A percentile compares a stretch with the other conserved stretches of the same genome.
Conservation (phyloP, 2,888 invertebrate genomes). For the Nesidiocoris tenuis region DNA sequence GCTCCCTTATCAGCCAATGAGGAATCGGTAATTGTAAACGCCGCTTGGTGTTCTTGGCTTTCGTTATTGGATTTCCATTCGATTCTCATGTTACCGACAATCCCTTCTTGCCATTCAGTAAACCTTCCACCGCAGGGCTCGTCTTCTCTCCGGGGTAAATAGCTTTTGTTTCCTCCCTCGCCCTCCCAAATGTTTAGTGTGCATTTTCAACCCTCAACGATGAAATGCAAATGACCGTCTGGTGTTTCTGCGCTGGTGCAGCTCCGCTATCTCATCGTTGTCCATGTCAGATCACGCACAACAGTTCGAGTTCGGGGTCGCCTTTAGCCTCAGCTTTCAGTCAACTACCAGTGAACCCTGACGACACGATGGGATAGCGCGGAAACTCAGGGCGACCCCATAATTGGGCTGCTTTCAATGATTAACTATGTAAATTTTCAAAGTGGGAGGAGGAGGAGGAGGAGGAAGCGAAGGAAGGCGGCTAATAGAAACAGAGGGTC, state of each 20-base stretch:
- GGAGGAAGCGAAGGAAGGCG: background rate
- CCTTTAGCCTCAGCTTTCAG: background rate
- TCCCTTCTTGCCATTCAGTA: background rate
- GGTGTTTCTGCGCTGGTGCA: background rate
- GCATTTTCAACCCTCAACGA: background rate
- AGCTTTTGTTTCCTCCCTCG: background rate
- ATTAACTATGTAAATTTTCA: slow-evolving; percentile 34
- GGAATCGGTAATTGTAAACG: too few species aligned
- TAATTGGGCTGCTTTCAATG: slow-evolving; percentile 32
- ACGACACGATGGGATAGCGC: background rate
- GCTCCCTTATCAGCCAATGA: too few species aligned
- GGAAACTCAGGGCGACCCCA: background rate
- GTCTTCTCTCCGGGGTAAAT: background rate
- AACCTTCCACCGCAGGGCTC: background rate
- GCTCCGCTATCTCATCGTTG: background rate
- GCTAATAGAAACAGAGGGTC: slow-evolving; percentile 1
- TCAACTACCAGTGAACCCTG: background rate
- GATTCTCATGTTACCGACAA: too few species aligned
- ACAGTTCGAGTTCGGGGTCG: background rate
- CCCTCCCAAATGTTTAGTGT: background rate
- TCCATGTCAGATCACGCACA: background rate
- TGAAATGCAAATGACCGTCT: background rate
- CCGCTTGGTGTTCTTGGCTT: too few species aligned
- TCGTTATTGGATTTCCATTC: too few species aligned
- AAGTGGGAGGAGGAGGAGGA: slow-evolving; percentile 8